Conservation (phyloP, 2,113 vertebrate species). For the Gnathonemus longibarbis region DNA sequence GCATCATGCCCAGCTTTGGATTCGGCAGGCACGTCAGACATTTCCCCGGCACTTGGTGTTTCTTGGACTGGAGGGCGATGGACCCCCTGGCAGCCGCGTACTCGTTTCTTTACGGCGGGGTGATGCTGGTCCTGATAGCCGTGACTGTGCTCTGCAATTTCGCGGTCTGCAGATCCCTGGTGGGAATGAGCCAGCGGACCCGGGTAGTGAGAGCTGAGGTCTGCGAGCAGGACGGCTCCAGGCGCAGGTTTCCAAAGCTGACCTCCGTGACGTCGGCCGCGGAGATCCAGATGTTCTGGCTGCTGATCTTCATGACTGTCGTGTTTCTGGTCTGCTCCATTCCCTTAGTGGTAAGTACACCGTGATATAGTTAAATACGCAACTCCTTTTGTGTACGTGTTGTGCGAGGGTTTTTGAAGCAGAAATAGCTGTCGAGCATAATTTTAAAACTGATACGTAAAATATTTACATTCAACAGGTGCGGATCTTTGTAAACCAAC, state of each 20-base stretch:
- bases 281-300: slow-evolving; percentile 70
- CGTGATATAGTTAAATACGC: no score
- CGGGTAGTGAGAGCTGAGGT: slow-evolving; percentile 50
- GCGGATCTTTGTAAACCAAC: slow-evolving; percentile 66
- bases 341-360: slow-evolving; percentile 61
- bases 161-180: slow-evolving; percentile 62
- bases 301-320: slow-evolving; percentile 66
- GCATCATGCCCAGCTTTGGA: slow-evolving; percentile 65
- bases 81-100: slow-evolving; percentile 56
- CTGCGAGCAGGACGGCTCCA: slow-evolving; percentile 44
- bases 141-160: slow-evolving; percentile 62
- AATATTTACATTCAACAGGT: slow-evolving; percentile 46
- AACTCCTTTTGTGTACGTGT: neutral
- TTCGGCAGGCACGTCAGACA: slow-evolving; percentile 60
- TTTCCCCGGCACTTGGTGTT: slow-evolving; percentile 68
- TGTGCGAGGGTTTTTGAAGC: neutral
- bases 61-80: slow-evolving; percentile 62
- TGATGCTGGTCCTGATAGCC: slow-evolving; percentile 60
- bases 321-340: slow-evolving; percentile 70
- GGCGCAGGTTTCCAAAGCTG: slow-evolving; percentile 55
- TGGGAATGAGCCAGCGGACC: slow-evolving; percentile 63
- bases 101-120: slow-evolving; percentile 63
- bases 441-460: neutral
- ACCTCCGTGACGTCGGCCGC: slow-evolving; percentile 56
- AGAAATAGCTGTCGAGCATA: neutral